Evolutionary conservation across 2,113 vertebrate genomes (phyloP).

Genomic region (Vanacampus margaritifer): DNA sequence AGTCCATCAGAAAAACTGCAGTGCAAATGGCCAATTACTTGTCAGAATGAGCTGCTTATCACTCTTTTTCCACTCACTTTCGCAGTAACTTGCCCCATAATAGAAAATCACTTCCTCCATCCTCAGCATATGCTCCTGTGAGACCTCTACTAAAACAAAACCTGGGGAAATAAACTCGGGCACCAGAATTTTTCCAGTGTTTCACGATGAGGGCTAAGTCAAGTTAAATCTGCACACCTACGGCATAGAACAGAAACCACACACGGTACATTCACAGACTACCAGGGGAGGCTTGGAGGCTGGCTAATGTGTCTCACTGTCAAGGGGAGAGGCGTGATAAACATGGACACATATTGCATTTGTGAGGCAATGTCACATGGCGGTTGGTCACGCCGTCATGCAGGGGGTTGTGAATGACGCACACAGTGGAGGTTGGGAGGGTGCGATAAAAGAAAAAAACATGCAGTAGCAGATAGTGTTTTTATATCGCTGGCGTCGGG

Average conservation of each 20-base stretch:
- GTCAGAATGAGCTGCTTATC: too few relatives aligned
- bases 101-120: not conserved
- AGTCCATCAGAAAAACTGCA: too few relatives aligned
- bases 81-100: not conserved
- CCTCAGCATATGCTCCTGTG: not conserved
- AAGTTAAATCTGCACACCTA: not conserved
- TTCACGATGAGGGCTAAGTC: not conserved
- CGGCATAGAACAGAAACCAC: not conserved
- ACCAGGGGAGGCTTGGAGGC: not conserved
- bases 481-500: too few relatives aligned
- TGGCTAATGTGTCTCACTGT: slow-evolving; percentile 25
- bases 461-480: not conserved
- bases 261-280: not conserved
- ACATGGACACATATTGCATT: slow-evolving; percentile 9
- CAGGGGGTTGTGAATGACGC: slow-evolving; percentile 29
- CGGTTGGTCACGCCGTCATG: slow-evolving; percentile 1
- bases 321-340: slow-evolving; percentile 9
- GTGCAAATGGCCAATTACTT: too few relatives aligned
- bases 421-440: not conserved
- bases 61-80: not conserved
- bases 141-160: not conserved
- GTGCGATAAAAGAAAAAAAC: not conserved
- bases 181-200: not conserved
- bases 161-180: not conserved
- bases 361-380: slow-evolving; percentile 10